These are phyloP conservation scores for Rhagologus leucostigma DNA, from an alignment of 2,113 vertebrate species.

Conservation along the genomic window DNA sequence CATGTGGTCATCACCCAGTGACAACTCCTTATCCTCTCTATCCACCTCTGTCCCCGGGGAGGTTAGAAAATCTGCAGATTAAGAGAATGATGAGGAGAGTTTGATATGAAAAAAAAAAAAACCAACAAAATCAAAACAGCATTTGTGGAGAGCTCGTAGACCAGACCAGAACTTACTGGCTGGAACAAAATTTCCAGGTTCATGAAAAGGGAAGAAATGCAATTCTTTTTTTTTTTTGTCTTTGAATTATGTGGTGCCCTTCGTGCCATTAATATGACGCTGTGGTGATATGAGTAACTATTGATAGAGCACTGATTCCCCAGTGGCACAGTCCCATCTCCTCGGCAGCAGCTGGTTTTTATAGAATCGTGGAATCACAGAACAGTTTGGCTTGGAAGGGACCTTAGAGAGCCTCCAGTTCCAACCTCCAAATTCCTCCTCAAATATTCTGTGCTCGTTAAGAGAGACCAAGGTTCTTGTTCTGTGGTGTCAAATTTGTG, in stretches of 20 bases:
- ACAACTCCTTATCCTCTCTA: not conserved
- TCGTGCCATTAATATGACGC: not conserved
- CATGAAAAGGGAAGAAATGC: not conserved
- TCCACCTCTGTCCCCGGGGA: not conserved
- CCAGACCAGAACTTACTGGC: not conserved
- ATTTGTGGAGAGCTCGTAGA: not conserved
- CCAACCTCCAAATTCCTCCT: not conserved
- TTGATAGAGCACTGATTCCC: not conserved
- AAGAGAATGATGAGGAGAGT: not conserved
- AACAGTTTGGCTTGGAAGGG: not conserved
- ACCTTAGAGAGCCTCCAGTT: not conserved
- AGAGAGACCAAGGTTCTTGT: not conserved
- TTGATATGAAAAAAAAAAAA: not conserved
- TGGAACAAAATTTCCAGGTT: constrained; percentile 44
- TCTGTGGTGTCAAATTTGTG: not conserved
- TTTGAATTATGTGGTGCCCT: not conserved
- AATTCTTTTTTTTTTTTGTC: not conserved
- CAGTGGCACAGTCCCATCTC: not conserved
- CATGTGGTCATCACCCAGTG: not conserved
- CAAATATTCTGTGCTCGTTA: not conserved
- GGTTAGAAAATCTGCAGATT: not conserved
- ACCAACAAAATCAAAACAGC: not conserved
- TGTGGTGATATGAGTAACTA: not conserved
- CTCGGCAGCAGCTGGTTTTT: not conserved
- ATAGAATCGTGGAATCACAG: not conserved